A percentile compares a stretch with the other conserved stretches of the same genome.
These are phyloP conservation scores for Lithobates sylvaticus DNA, from an alignment of 2,797 vertebrate species.

Conservation along the genomic window DNA sequence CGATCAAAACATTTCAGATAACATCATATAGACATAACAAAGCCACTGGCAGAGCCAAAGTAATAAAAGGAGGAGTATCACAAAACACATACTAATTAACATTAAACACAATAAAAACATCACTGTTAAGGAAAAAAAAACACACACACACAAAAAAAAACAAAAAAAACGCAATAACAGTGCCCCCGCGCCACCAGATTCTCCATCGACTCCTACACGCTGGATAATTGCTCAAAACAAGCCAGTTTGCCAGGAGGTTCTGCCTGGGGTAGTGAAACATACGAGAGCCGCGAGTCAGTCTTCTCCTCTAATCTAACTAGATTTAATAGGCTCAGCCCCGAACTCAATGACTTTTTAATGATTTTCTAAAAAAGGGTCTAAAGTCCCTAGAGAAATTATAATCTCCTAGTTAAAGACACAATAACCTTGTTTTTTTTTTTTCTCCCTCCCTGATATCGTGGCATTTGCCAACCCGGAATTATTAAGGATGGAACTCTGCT, in stretches of 20 bases:
- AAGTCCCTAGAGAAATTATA: conserved; percentile 15
- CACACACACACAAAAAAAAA: not conserved
- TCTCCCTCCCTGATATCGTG: no score
- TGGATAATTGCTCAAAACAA: conserved; percentile 42
- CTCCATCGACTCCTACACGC: conserved; percentile 24
- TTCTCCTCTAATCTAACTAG: conserved; percentile 42
- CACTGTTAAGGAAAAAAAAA: not conserved
- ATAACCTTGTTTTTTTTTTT: not conserved
- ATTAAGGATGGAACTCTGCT: no score
- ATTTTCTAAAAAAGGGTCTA: conserved; percentile 48
- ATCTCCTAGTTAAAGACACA: conserved; percentile 38
- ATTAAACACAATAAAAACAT: conserved; percentile 6
- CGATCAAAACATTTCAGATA: no score
- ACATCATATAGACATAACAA: no score
- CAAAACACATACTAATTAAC: conserved; percentile 19
- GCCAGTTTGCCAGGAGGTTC: conserved; percentile 38
- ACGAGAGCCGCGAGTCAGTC: conserved; percentile 21
- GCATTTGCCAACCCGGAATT: no score
- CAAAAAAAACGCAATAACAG: not conserved
- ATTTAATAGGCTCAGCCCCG: conserved; percentile 45
- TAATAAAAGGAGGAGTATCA: not conserved
- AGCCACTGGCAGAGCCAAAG: no score
- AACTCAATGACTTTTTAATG: conserved; percentile 51
- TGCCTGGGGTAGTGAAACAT: conserved; percentile 34
- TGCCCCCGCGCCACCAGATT: conserved; percentile 8